Conservation (phyloP, 2,888 invertebrate species). For the Fissipunctia ypsillon region DNA sequence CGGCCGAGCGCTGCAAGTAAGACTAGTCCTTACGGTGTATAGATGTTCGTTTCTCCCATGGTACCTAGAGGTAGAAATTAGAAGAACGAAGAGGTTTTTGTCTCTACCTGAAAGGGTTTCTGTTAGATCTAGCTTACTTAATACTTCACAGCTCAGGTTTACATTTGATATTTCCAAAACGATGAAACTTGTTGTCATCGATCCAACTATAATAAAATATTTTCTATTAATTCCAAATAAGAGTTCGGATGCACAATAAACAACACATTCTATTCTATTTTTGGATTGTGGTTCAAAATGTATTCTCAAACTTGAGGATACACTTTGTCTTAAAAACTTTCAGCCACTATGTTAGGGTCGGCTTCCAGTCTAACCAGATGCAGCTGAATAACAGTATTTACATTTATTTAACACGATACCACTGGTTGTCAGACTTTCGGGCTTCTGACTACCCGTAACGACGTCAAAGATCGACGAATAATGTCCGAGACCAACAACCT, state of each 20-base stretch:
- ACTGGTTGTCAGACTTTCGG: too few relatives aligned
- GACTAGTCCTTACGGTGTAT: too few relatives aligned
- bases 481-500: too few relatives aligned
- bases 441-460: too few relatives aligned
- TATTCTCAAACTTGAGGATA: neutral
- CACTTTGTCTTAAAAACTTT: slow-evolving; percentile 2
- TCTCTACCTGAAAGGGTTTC: neutral
- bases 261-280: neutral
- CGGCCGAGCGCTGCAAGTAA: too few relatives aligned
- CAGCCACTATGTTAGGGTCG: neutral
- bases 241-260: neutral
- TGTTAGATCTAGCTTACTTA: too few relatives aligned
- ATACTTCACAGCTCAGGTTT: neutral
- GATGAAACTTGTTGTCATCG: too few relatives aligned
- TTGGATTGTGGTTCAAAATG: neutral
- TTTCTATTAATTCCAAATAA: neutral
- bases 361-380: too few relatives aligned
- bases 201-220: neutral
- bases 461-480: too few relatives aligned
- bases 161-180: neutral
- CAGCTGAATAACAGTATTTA: too few relatives aligned
- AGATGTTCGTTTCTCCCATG: too few relatives aligned
- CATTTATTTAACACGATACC: too few relatives aligned
- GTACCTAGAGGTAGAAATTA: neutral
- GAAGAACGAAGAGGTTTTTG: neutral